Conservation (phyloP, 2,113 vertebrate genomes). For the Oryzias celebensis region DNA sequence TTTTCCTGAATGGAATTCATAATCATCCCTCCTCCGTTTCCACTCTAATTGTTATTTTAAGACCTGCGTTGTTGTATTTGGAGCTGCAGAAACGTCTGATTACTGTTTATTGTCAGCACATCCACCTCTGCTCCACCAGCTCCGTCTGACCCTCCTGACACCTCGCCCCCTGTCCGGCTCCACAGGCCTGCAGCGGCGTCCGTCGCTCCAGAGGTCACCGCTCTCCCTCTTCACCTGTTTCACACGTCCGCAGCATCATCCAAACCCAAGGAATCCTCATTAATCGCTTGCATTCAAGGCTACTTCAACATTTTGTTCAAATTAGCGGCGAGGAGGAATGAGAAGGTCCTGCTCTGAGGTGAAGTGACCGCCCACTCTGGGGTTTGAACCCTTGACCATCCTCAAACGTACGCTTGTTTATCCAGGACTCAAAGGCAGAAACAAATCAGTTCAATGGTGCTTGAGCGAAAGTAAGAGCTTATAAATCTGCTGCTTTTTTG, state of each 20-base stretch:
- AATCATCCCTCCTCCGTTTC: constrained; percentile 88
- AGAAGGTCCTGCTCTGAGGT: too few species aligned
- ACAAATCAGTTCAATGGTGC: too few species aligned
- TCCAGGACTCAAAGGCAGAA: too few species aligned
- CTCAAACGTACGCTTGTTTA: too few species aligned
- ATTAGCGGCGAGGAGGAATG: too few species aligned
- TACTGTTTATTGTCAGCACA: constrained; percentile 49
- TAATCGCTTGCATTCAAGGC: too few species aligned
- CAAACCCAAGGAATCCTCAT: too few species aligned
- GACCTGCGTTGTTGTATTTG: constrained; percentile 47
- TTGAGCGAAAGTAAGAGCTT: too few species aligned
- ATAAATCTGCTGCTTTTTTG: too few species aligned
- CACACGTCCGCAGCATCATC: neutral
- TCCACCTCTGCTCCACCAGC: constrained; percentile 24
- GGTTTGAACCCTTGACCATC: too few species aligned
- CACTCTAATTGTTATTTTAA: constrained; percentile 90
- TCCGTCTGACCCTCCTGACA: constrained; percentile 9
- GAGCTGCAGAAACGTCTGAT: constrained; percentile 60
- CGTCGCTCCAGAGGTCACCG: neutral
- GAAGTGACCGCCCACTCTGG: too few species aligned
- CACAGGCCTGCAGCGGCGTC: constrained; percentile 6
- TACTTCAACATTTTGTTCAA: too few species aligned
- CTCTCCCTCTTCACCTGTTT: neutral
- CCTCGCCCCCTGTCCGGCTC: neutral
- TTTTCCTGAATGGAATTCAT: constrained; percentile 92